Percentiles rank a stretch among this genome's conserved stretches.
These are phyloP conservation scores for Lissocephala sabroskyi DNA, from an alignment of 2,888 invertebrate genomes.

Conservation along the genomic window DNA sequence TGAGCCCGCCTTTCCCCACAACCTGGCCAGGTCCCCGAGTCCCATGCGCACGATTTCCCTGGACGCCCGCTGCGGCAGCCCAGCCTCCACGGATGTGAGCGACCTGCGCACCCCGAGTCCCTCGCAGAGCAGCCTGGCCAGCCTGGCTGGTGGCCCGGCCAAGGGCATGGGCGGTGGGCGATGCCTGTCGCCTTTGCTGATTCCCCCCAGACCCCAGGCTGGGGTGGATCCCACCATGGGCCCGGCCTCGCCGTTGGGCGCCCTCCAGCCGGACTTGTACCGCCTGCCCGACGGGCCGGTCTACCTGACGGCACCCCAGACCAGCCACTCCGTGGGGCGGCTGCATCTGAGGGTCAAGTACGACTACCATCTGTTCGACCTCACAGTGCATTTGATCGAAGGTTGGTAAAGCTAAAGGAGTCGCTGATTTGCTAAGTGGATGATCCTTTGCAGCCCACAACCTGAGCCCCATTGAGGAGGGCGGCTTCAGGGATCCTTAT, in stretches of 20 bases:
- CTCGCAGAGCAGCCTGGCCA: constrained; percentile 82
- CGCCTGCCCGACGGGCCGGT: constrained; percentile 85
- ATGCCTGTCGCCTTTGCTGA: constrained; percentile 84
- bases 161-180: constrained; percentile 71
- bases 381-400: constrained; percentile 93
- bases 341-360: constrained; percentile 89
- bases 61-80: constrained; percentile 80
- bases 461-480: constrained; percentile 86
- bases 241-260: constrained; percentile 80
- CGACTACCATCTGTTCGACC: constrained; percentile 91
- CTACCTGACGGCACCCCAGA: constrained; percentile 78
- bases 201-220: constrained; percentile 78
- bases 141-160: constrained; percentile 72
- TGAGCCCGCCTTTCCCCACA: constrained; percentile 67
- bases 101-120: constrained; percentile 77
- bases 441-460: constrained; percentile 79
- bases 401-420: constrained; percentile 73
- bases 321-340: constrained; percentile 83
- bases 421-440: background rate
- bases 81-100: constrained; percentile 72
- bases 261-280: constrained; percentile 90
- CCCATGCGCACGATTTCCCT: constrained; percentile 85
- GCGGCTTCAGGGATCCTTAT: constrained; percentile 92
- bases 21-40: constrained; percentile 80
- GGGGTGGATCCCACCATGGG: constrained; percentile 69